Conservation (phyloP, 2,888 invertebrate species). For the Cremastobaeus sp. region DNA sequence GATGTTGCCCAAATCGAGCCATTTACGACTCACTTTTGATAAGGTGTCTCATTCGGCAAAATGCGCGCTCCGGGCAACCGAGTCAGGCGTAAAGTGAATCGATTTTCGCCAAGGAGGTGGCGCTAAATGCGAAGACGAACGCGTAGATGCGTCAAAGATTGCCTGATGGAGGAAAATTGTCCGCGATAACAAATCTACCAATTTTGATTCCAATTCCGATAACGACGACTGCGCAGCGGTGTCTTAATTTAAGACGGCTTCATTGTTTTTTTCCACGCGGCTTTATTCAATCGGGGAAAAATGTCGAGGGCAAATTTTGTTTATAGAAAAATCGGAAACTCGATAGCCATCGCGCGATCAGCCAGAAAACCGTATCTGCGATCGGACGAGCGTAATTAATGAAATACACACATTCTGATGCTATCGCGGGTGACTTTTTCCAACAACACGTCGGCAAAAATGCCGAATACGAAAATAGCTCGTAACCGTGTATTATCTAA, state of each 20-base stretch:
- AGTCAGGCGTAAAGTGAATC: slow-evolving; percentile 50
- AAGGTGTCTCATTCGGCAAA: slow-evolving; percentile 49
- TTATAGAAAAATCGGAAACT: too few relatives aligned
- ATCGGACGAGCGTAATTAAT: too few relatives aligned
- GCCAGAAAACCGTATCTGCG: too few relatives aligned
- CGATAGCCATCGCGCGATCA: too few relatives aligned
- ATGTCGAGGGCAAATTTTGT: too few relatives aligned
- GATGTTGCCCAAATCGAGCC: slow-evolving; percentile 57
- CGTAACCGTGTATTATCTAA: too few relatives aligned
- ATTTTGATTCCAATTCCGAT: slow-evolving; percentile 52
- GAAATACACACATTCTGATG: too few relatives aligned
- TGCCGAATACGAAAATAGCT: too few relatives aligned
- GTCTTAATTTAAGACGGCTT: slow-evolving; percentile 33
- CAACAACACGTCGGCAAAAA: too few relatives aligned
- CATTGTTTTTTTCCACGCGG: too few relatives aligned
- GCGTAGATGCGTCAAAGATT: slow-evolving; percentile 55
- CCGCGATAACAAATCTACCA: slow-evolving; percentile 56
- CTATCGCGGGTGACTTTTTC: too few relatives aligned
- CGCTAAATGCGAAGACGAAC: slow-evolving; percentile 52
- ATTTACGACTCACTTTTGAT: slow-evolving; percentile 58
- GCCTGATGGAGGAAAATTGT: slow-evolving; percentile 55
- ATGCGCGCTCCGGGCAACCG: slow-evolving; percentile 51
- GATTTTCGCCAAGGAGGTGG: slow-evolving; percentile 52
- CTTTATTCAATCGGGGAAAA: too few relatives aligned
- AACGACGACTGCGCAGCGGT: slow-evolving; percentile 19